Conservation (phyloP, 2,888 invertebrate species). For the Smittia sp. region DNA sequence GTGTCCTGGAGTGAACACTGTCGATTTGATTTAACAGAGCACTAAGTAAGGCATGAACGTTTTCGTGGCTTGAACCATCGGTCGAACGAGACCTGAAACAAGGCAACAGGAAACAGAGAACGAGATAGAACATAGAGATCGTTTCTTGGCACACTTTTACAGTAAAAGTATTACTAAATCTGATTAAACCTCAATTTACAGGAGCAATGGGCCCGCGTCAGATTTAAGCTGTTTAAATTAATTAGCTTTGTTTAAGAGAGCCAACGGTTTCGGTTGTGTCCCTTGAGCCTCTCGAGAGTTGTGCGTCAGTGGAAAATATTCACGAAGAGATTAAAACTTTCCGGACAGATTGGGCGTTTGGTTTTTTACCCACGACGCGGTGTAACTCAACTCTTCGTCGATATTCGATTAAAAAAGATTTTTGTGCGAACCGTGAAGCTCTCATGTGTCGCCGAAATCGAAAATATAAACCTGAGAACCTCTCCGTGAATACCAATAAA, state of each 20-base stretch:
- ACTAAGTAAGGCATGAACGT: background rate
- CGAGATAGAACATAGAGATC: conserved; percentile 15
- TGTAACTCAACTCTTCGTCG: no score
- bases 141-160: background rate
- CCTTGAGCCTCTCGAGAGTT: background rate
- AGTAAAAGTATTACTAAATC: background rate
- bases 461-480: background rate
- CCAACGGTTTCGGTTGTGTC: background rate
- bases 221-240: conserved; percentile 13
- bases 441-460: background rate
- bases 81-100: conserved; percentile 20
- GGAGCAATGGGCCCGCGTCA: background rate
- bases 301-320: no score
- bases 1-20: conserved; percentile 22
- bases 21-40: conserved; percentile 22
- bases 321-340: no score
- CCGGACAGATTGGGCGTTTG: no score
- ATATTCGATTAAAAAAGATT: no score
- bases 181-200: background rate
- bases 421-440: background rate
- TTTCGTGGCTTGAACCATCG: background rate
- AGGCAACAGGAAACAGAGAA: conserved; percentile 2
- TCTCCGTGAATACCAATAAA: conserved; percentile 1
- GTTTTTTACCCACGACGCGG: no score
- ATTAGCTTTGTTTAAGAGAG: conserved; percentile 3